These are phyloP conservation scores for Nothoprocta pentlandii DNA, from an alignment of 2,113 vertebrate species.

Conservation along the genomic window DNA sequence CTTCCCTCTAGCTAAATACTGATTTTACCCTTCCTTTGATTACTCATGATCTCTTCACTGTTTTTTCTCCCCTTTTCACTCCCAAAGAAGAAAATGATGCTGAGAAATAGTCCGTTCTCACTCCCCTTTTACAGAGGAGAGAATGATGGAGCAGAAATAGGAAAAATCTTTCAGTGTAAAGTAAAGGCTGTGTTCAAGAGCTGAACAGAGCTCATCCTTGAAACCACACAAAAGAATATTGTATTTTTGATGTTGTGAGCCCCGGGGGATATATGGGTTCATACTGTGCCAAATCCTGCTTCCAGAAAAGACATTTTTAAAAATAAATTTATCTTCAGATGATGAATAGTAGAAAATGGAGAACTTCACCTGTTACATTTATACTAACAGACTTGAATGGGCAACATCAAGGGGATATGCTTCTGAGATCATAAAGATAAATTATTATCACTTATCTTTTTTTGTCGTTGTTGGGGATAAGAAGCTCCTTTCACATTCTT, in stretches of 20 bases:
- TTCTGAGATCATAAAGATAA: not conserved
- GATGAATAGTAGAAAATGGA: not conserved
- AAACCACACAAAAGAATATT: slow-evolving; percentile 10
- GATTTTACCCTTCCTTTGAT: not conserved
- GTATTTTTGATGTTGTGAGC: not conserved
- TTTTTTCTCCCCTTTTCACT: not conserved
- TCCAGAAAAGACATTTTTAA: not conserved
- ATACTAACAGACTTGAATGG: not conserved
- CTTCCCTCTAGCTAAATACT: not conserved
- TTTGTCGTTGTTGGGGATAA: rapidly evolving
- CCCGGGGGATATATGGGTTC: not conserved
- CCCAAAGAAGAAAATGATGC: slow-evolving; percentile 13
- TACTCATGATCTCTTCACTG: slow-evolving; percentile 3
- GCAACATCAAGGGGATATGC: not conserved
- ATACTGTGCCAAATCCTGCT: not conserved
- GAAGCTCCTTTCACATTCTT: not conserved
- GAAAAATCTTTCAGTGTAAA: slow-evolving; percentile 3
- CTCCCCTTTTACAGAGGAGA: not conserved
- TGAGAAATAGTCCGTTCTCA: not conserved
- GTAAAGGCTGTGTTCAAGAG: not conserved
- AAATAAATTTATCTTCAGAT: not conserved
- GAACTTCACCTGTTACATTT: not conserved
- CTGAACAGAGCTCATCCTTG: slow-evolving; percentile 10
- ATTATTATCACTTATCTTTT: not conserved
- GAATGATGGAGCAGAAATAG: not conserved